Base-by-base conservation (phyloP, 2,113 vertebrate species). In the Dipodomys spectabilis region DNA sequence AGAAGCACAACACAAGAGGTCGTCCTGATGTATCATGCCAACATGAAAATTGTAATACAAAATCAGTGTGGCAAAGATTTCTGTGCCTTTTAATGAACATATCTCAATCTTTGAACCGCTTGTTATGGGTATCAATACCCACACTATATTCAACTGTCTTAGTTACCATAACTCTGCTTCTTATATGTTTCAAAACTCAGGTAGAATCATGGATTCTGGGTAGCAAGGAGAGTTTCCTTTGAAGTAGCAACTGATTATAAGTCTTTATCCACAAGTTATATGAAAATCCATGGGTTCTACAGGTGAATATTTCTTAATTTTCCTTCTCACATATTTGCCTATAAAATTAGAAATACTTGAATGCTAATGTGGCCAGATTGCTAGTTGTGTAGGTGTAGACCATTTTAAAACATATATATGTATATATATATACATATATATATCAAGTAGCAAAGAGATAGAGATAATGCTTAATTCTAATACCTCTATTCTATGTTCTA, bases 391-490 rank as follows among this genome's bases (percentile, higher is more conserved):
- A 72, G 27, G n/a, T 35, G 2, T 45, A 27, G 7, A 94, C 25
- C 30, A 7, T 64, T 83, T 93, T 91, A 13, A 94, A 90, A 64
- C 65, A 53, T 13, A 11, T 53, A 11, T 35, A 57, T 57, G 18
- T 57, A 57, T 57, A 16, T 57, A 57, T 79, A 45, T 27, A 9
- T 39, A 65, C 57, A 30, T 64, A 25, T 74, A 5, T 75, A 80
- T 53, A 32, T 23, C 11, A 49, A 67, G 0, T 68, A 69, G 3
- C 83, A 95, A 78, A 30, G 74, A 74, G 44, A 90, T 96, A 92
- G 74, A 72, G 44, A 90, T 96, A 92, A 93, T 92, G 25, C 45
- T 88, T 57, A 39, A 89, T 93, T 91, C 78, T 93, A 60, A 8
- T 35, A 1, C 80, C 68, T 72, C 39, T 39, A 39, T 39, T 39